Evolutionary conservation across 2,113 vertebrate species (phyloP).

Genomic region (Macquaria ambigua): DNA sequence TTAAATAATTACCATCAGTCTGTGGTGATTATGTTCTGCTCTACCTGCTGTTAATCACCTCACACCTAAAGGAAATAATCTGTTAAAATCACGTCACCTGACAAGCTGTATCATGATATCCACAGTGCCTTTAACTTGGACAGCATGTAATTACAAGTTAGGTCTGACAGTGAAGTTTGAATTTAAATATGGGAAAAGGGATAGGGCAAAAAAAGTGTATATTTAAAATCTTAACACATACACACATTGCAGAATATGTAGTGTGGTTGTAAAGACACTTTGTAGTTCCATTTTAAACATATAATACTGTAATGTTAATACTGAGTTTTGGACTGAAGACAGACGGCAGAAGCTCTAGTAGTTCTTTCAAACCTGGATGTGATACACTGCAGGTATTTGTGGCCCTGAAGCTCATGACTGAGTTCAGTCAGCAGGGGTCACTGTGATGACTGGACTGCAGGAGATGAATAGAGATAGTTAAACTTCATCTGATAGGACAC

Average conservation of each 20-base stretch:
- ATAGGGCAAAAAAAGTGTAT: neutral
- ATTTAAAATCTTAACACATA: neutral
- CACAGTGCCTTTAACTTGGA: neutral
- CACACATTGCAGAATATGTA: neutral
- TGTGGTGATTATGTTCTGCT: conserved; percentile 8
- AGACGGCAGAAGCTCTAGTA: neutral
- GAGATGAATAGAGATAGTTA: neutral
- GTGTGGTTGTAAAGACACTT: neutral
- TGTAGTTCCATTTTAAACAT: neutral
- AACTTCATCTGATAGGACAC: too few species aligned
- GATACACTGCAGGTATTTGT: conserved; percentile 5
- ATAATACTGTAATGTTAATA: too few species aligned
- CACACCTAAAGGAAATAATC: neutral
- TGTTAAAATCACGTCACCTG: neutral
- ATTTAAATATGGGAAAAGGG: neutral
- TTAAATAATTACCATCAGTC: neutral
- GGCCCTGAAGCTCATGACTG: neutral
- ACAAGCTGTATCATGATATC: neutral
- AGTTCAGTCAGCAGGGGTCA: conserved; percentile 51
- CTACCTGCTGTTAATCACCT: neutral
- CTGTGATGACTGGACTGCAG: conserved; percentile 14
- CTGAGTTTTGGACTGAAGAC: neutral
- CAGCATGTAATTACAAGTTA: neutral
- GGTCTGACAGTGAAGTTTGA: neutral
- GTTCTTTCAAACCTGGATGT: neutral